Conservation (phyloP, 1,140 invertebrate genomes). For the Scaptomyza hsui region DNA sequence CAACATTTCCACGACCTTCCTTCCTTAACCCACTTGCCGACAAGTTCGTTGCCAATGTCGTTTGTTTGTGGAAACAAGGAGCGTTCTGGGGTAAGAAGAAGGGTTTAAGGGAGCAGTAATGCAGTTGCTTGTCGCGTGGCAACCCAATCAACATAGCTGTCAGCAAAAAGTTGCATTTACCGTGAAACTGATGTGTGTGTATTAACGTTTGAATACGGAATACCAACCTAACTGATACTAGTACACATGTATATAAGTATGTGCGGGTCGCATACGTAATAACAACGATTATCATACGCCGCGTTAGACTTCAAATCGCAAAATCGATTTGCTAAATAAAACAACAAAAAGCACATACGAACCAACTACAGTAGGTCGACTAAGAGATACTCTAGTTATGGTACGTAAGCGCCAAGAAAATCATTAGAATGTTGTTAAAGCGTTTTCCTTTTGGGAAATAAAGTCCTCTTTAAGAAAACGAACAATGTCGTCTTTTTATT, state of each 20-base stretch:
- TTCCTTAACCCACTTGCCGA: constrained; percentile 3
- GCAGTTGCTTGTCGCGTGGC: constrained; percentile 28
- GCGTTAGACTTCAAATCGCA: constrained; percentile 10
- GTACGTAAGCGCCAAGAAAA: no score
- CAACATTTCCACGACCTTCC: background rate
- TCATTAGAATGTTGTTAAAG: no score
- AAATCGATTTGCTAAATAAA: constrained; percentile 26
- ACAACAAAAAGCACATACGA: no score
- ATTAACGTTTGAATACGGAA: background rate
- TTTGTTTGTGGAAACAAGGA: constrained; percentile 44
- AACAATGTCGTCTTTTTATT: no score
- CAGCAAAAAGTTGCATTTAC: constrained; percentile 18
- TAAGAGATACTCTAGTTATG: background rate
- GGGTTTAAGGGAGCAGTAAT: background rate
- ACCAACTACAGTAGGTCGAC: no score
- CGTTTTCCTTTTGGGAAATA: no score
- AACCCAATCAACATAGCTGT: constrained; percentile 22
- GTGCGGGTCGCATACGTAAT: constrained; percentile 37
- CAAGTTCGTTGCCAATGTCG: constrained; percentile 77
- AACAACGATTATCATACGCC: constrained; percentile 15
- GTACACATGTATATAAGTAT: background rate
- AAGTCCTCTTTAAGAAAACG: background rate
- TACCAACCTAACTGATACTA: background rate
- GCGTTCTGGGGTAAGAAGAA: background rate
- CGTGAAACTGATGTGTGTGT: constrained; percentile 2